Conservation (phyloP, 2,797 vertebrate species). For the Dendrocincla fuliginosa region DNA sequence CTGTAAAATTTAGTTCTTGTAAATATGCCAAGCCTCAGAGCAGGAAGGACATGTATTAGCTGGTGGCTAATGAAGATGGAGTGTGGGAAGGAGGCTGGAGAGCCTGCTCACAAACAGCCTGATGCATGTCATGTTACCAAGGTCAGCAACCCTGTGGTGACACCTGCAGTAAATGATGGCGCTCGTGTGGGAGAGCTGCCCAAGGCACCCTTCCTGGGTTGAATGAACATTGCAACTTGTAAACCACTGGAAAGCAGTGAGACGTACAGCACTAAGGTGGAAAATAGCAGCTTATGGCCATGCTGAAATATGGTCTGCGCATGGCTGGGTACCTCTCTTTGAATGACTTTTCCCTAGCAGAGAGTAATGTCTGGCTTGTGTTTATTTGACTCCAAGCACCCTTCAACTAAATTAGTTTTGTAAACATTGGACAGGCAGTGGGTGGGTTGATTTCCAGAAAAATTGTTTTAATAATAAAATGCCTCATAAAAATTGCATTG, state of each 20-base stretch:
- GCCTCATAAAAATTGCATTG: neutral
- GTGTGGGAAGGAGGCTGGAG: neutral
- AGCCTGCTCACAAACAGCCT: neutral
- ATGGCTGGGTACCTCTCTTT: neutral
- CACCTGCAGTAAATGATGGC: neutral
- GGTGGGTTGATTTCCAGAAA: neutral
- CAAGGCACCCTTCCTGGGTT: neutral
- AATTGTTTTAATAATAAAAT: slow-evolving; percentile 13
- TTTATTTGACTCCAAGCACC: neutral
- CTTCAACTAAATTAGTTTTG: neutral
- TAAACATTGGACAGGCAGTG: neutral
- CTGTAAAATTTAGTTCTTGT: neutral
- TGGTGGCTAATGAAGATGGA: neutral
- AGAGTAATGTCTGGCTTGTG: neutral
- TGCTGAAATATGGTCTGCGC: neutral
- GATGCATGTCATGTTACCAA: neutral
- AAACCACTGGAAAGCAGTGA: neutral
- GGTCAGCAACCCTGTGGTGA: neutral
- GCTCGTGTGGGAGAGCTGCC: neutral
- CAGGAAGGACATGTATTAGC: accelerated
- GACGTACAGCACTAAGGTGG: neutral
- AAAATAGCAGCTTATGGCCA: neutral
- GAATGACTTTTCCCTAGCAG: neutral
- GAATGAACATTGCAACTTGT: neutral
- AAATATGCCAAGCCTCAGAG: neutral